Conservation (phyloP, 1,140 invertebrate genomes). For the Bombus waltoni region DNA sequence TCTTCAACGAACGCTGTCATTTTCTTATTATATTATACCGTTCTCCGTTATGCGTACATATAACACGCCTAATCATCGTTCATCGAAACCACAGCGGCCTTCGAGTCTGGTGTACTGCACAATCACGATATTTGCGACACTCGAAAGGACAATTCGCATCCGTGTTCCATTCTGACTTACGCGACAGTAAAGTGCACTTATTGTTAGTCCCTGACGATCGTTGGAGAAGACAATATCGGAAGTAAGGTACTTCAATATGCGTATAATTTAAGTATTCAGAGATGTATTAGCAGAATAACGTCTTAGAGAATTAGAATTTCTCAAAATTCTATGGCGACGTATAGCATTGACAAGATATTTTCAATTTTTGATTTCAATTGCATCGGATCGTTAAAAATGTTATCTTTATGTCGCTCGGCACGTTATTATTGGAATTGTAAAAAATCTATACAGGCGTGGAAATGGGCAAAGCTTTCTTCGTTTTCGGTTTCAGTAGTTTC, state of each 20-base stretch:
- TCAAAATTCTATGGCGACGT: neutral
- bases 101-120: conserved; percentile 42
- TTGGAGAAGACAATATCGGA: neutral
- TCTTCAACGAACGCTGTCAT: conserved; percentile 36
- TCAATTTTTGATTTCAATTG: too few relatives aligned
- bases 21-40: conserved; percentile 53
- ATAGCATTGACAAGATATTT: too few relatives aligned
- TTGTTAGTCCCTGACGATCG: neutral
- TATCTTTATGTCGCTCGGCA: too few relatives aligned
- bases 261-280: neutral
- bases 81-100: conserved; percentile 71
- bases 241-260: neutral
- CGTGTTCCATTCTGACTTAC: conserved; percentile 12
- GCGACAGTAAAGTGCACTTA: neutral
- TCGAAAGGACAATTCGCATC: neutral
- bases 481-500: too few relatives aligned
- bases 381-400: too few relatives aligned
- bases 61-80: conserved; percentile 68
- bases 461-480: too few relatives aligned
- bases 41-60: neutral
- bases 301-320: neutral
- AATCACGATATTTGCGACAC: conserved; percentile 25
- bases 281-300: neutral
- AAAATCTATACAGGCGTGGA: too few relatives aligned
- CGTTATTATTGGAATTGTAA: too few relatives aligned